A percentile compares a stretch with the other conserved stretches of the same genome.
Evolutionary conservation across 1,140 invertebrate species (phyloP).

Genomic region (Penaeus vannamei): DNA sequence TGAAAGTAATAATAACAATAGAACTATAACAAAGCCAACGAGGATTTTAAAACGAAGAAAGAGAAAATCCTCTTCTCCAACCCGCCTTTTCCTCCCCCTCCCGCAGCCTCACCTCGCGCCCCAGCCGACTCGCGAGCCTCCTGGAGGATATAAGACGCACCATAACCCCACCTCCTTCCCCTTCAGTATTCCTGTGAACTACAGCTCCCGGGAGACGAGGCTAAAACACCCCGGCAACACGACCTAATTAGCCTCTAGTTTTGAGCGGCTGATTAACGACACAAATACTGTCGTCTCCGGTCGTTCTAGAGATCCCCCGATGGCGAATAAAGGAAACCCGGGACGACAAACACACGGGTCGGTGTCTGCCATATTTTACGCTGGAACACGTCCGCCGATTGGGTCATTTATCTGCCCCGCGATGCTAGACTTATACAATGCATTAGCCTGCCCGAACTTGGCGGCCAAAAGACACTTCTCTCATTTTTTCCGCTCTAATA

Average conservation of each 20-base stretch:
- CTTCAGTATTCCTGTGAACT: conserved; percentile 43
- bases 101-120: background rate
- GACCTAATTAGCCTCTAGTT: conserved; percentile 62
- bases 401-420: conserved; percentile 56
- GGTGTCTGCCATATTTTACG: conserved; percentile 64
- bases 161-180: conserved; percentile 24
- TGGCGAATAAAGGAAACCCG: conserved; percentile 53
- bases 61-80: background rate
- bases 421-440: conserved; percentile 29
- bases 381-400: conserved; percentile 60
- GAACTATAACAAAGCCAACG: too few relatives aligned
- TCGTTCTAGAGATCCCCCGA: conserved; percentile 59
- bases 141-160: conserved; percentile 20
- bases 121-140: background rate
- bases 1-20: too few relatives aligned
- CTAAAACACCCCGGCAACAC: conserved; percentile 61
- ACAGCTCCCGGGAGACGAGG: conserved; percentile 55
- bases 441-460: background rate
- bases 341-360: conserved; percentile 57
- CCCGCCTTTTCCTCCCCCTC: background rate
- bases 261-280: conserved; percentile 61
- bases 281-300: conserved; percentile 56
- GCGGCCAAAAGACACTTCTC: background rate
- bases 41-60: too few relatives aligned
- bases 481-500: background rate